These are phyloP conservation scores for Ophion obscuratus DNA, from an alignment of 2,888 invertebrate species.

Conservation along the genomic window DNA sequence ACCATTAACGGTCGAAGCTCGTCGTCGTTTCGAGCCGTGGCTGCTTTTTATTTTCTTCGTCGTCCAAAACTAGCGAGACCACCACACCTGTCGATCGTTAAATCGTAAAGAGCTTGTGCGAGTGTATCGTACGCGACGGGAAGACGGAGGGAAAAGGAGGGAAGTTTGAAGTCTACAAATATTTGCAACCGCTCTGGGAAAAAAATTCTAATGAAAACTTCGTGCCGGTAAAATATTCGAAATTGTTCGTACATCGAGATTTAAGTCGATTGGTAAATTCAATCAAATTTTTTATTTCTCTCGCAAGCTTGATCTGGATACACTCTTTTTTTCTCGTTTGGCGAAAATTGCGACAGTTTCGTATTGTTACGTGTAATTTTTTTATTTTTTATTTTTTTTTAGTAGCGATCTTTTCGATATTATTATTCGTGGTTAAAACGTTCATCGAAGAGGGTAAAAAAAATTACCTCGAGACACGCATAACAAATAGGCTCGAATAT, in stretches of 20 bases:
- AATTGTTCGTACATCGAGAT: no score
- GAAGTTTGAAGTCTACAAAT: no score
- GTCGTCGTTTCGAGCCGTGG: not conserved
- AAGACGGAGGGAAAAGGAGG: no score
- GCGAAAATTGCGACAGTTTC: not conserved
- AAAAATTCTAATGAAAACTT: no score
- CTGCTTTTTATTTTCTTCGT: constrained; percentile 8
- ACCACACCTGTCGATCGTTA: constrained; percentile 32
- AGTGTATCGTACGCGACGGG: no score
- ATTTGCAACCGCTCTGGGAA: no score
- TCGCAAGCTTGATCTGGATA: no score
- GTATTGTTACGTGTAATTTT: not conserved
- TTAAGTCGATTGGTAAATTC: no score
- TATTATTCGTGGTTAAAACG: constrained; percentile 23
- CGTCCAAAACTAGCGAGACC: constrained; percentile 11
- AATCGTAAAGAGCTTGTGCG: constrained; percentile 3
- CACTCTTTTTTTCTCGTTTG: not conserved
- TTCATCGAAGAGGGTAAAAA: not conserved
- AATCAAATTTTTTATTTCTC: no score
- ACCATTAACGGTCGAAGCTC: constrained; percentile 8
- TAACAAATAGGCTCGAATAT: constrained; percentile 56
- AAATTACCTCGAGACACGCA: constrained; percentile 12
- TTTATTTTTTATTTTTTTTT: no score
- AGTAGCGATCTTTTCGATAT: not conserved
- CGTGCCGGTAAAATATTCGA: no score